Evolutionary conservation across 2,113 vertebrate species (phyloP), one percentile per base, ranked within the genome.

Genomic region (Motacilla tschutschensis): DNA sequence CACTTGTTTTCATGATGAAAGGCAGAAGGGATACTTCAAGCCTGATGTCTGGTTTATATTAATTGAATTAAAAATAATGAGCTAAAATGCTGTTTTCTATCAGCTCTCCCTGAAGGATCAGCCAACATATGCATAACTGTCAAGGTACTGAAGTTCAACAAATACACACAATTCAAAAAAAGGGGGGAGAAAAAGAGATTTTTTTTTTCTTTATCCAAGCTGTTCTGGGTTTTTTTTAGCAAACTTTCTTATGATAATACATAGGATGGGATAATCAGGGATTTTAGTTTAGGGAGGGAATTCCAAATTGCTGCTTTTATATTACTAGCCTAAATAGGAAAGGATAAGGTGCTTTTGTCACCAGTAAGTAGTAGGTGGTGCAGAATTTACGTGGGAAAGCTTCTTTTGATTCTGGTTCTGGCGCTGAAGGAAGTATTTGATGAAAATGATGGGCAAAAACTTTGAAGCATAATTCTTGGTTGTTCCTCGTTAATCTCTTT

Each of bases 41-140:
- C 43, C 60, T 76, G 17, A 69, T 84, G 55, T 51, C 83, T 87
- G 75, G 14, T 86, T 85, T 76, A 65, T 81, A 85, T 92, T 92
- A 91, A 93, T 85, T 67, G 59, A 83, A 78, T 88, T 85, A 46
- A 88, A 87, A 85, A 80, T 75, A 72, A 87, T 65, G 31, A 90
- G 8, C 10, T 83, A 43, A 92, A 91, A 62, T 66, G 48, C 17
- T 70, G 41, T 79, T 91, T 90, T 77, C 65, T 82, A 35, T 40
- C 31, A 64, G 17, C 13, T 72, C 25, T 80, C 36, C 41, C 35
- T 58, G 59, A 72, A 89, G 31, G 24, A 85, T 72, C 38, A 70
- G 22, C 43, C 64, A 50, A 63, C 29, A 10, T 44, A 47, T 10
- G 35, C 38, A 48, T 50, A 51, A 19, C 25, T 76, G 8, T 36